Conservation (phyloP, 92 coral and sea anemone genomes). For the Phenganax stokvisi region DNA sequence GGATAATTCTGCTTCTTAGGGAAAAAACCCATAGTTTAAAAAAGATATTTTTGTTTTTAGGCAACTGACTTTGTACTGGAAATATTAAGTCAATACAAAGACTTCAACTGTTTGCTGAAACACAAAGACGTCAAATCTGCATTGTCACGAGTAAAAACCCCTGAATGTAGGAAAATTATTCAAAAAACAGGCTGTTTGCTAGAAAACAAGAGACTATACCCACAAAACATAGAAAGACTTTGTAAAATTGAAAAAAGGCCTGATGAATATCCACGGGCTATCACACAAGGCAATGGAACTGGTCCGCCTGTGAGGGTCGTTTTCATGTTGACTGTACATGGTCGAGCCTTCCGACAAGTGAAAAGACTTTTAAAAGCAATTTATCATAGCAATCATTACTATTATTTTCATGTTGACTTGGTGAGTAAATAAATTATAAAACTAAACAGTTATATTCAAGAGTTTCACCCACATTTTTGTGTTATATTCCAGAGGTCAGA, state of each 20-base stretch:
- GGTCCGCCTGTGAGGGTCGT: constrained; percentile 88
- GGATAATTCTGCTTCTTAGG: background rate
- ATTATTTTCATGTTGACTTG: constrained; percentile 85
- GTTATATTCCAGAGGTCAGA: constrained; percentile 69
- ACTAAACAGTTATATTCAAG: background rate
- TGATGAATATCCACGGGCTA: constrained; percentile 65
- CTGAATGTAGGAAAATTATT: constrained; percentile 67
- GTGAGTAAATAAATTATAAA: constrained; percentile 51
- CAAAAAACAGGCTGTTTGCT: constrained; percentile 71
- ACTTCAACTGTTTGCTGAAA: constrained; percentile 60
- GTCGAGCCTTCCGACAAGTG: constrained; percentile 88
- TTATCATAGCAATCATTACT: constrained; percentile 81
- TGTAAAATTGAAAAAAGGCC: constrained; percentile 68
- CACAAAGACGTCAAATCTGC: constrained; percentile 94
- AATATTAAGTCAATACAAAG: constrained; percentile 43
- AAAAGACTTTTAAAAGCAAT: constrained; percentile 83
- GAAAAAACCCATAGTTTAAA: background rate
- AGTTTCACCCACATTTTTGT: background rate
- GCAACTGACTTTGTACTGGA: constrained; percentile 21
- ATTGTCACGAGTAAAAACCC: constrained; percentile 67
- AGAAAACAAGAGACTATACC: constrained; percentile 70
- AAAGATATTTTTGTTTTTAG: background rate
- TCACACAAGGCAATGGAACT: constrained; percentile 57
- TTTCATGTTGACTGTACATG: constrained; percentile 76
- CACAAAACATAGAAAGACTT: constrained; percentile 54